Conservation (phyloP, 2,888 invertebrate species). For the Byasa hedistus region DNA sequence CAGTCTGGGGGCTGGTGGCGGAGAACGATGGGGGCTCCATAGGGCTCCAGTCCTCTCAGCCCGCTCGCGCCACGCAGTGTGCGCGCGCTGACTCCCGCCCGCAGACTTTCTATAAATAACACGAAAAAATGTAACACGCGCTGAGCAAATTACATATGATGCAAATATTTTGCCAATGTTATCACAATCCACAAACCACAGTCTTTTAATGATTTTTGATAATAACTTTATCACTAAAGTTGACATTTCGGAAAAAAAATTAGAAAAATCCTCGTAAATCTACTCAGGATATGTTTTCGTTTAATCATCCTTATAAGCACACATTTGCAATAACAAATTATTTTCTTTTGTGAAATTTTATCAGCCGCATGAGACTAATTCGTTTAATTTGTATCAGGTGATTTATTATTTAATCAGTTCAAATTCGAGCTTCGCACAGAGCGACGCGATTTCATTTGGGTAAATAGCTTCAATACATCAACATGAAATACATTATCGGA, state of each 20-base stretch:
- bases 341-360: neutral
- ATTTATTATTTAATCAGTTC: no score
- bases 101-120: constrained; percentile 78
- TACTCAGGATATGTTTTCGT: no score
- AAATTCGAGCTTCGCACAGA: no score
- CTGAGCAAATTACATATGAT: constrained; percentile 59
- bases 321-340: neutral
- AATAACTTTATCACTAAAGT: no score
- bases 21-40: constrained; percentile 72
- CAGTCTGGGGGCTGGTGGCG: constrained; percentile 50
- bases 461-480: no score
- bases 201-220: no score
- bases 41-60: constrained; percentile 68
- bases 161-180: constrained; percentile 71
- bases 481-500: no score
- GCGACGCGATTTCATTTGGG: no score
- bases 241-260: no score
- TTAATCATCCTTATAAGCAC: no score
- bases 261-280: no score
- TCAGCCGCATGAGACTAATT: constrained; percentile 2
- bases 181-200: constrained; percentile 32
- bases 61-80: constrained; percentile 72
- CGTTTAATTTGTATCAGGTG: no score
- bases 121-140: constrained; percentile 72
- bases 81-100: constrained; percentile 60